These are phyloP conservation scores for Doryteuthis pealeii DNA, from an alignment of 1,140 invertebrate species.

Conservation along the genomic window DNA sequence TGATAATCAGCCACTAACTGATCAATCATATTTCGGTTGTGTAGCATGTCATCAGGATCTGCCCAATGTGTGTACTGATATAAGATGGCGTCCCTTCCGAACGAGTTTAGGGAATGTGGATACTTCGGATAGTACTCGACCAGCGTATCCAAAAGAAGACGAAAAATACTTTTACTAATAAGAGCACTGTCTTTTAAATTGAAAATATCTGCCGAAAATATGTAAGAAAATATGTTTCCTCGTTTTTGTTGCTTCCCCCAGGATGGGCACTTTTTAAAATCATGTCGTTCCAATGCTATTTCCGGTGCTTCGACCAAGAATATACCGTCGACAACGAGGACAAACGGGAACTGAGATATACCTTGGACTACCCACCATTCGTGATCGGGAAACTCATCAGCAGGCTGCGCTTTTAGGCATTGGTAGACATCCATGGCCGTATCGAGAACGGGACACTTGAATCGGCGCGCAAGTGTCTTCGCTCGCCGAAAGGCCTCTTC, in stretches of 20 bases:
- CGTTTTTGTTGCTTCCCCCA: slow-evolving; percentile 77
- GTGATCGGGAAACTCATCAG: slow-evolving; percentile 75
- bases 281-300: neutral
- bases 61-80: slow-evolving; percentile 93
- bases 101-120: slow-evolving; percentile 68
- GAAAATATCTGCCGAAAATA: slow-evolving; percentile 75
- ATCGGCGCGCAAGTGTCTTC: slow-evolving; percentile 28
- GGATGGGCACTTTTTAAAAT: slow-evolving; percentile 12
- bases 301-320: slow-evolving; percentile 8
- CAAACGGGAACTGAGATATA: slow-evolving; percentile 78
- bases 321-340: slow-evolving; percentile 50
- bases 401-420: slow-evolving; percentile 74
- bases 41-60: slow-evolving; percentile 79
- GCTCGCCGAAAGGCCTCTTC: slow-evolving; percentile 61
- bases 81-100: slow-evolving; percentile 81
- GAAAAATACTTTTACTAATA: slow-evolving; percentile 75
- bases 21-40: slow-evolving; percentile 82
- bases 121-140: slow-evolving; percentile 50
- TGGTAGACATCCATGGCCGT: slow-evolving; percentile 74
- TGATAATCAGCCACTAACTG: slow-evolving; percentile 97
- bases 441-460: slow-evolving; percentile 45
- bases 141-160: slow-evolving; percentile 52
- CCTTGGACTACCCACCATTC: slow-evolving; percentile 81
- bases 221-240: slow-evolving; percentile 86
- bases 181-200: slow-evolving; percentile 70